Evolutionary conservation across 2,888 invertebrate genomes (phyloP), one percentile per base, ranked within the genome.

Genomic region (Gonocerus acuteangulatus): DNA sequence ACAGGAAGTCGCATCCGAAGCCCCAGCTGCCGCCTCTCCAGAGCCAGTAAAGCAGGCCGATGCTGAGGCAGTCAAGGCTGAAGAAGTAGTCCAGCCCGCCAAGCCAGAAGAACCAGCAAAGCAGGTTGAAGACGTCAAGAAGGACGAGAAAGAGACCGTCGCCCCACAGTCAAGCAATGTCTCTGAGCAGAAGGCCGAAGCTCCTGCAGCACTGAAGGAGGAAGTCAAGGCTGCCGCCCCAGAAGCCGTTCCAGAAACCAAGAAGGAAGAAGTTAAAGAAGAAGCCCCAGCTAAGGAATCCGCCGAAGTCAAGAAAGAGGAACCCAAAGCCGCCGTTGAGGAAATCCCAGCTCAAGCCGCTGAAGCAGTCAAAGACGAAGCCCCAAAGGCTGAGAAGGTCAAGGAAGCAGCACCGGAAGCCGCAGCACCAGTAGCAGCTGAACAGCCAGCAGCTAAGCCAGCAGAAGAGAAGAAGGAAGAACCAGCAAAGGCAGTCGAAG

Each of bases 151-250:
- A 49, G 65, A 66, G 19, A 47, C 61, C 15, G 57, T 48, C 21
- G 39, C 49, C 1, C 60, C 60, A 13, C 58, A 58, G 23, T 21
- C 62, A 13, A 60, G 48, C 47, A 60, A 51, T 21, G 60, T 62
- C 1, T 54, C 60, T 11, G 74, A 75, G 49, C 76, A 66, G 48
- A 63, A 63, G 48, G 42, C 59, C 18, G 54, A 76, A 67, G 71
- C 76, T 19, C 73, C 75, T 1, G 73, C 70, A 56, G 74, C 69
- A 59, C 65, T 68, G 47, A 57, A 60, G 48, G 65, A 47, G 64
- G 62, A 62, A 67, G 65, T 51, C 64, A 66, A 58, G 45, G 27
- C 39, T 3, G 57, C 42, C 15, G 36, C 39, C 3, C 45, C 23
- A 22, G 48, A 15, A 4, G 45, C 47, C 13, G 45, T 27, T 11